Evolutionary conservation across 2,797 vertebrate genomes (phyloP), one percentile per base, ranked within the genome.

Genomic region (Darevskia nairensis): DNA sequence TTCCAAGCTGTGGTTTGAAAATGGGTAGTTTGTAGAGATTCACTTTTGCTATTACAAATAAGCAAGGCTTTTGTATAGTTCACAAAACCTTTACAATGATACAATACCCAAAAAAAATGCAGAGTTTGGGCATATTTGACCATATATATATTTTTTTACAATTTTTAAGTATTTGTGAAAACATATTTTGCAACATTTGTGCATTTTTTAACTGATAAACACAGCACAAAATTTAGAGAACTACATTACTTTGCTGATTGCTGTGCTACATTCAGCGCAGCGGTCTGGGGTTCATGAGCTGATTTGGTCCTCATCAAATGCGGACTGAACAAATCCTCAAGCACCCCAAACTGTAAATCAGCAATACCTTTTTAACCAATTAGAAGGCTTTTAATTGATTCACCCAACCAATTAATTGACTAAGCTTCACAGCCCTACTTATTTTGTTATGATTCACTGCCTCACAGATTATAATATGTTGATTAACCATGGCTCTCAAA

Each of bases 1-100:
- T 92, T 44, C 50, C 29, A 46, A 75, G 82, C 84, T 86, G 86
- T 90, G 88, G 89, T 55, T 82, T 93, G 92, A 88, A 91, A 80
- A 41, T 0, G 68, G 55, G 81, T 87, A 77, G 87, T 9, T 92
- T 92, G 44, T 92, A 93, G 89, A 88, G 91, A 89, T 19, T 8
- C 89, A 81, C 72, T 93, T 91, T 91, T 85, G 90, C 90, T 71
- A 0, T 11, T 80, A 59, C 84, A 89, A 90, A 89, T 79, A 85
- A 15, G 46, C 7, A 84, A 7, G 83, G 88, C 92, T 94, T 89
- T 89, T 77, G 92, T 76, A n/a, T 10, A 77, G 35, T 35, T 44
- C 61, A 23, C 61, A 23, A 5, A 64, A 64, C 17, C 2, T 64
- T 64, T 64, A 64, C 61, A 23, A 64, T 23, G 21, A 23, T 23